Percentiles rank a stretch among this genome's conserved stretches.
Evolutionary conservation across 2,888 invertebrate species (phyloP).

Genomic region (Pseudeuparius sepicola): DNA sequence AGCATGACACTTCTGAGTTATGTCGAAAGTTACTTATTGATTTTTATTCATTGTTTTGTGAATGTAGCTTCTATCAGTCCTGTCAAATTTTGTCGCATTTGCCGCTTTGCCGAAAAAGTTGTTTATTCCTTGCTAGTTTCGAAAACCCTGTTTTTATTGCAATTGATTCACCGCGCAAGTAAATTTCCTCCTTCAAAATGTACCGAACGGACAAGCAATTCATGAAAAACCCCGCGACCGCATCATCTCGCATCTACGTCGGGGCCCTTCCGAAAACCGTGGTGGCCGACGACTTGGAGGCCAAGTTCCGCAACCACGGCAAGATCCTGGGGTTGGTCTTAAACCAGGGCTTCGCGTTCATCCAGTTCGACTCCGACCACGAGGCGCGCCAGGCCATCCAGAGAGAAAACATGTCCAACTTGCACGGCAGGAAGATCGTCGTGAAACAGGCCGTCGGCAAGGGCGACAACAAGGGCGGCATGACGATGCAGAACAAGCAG

Average conservation of each 20-base stretch:
- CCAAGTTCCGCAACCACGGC: slow-evolving; percentile 67
- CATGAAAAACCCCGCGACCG: slow-evolving; percentile 66
- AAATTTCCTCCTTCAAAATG: too few relatives aligned
- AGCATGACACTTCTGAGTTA: too few relatives aligned
- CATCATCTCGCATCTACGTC: slow-evolving; percentile 68
- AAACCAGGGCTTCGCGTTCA: slow-evolving; percentile 76
- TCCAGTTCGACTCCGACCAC: slow-evolving; percentile 69
- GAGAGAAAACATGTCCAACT: slow-evolving; percentile 57
- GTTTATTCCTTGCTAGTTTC: too few relatives aligned
- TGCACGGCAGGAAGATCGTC: slow-evolving; percentile 62
- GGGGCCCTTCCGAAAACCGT: slow-evolving; percentile 60
- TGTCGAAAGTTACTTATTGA: too few relatives aligned
- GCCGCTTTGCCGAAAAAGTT: too few relatives aligned
- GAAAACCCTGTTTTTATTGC: too few relatives aligned
- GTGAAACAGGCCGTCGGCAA: slow-evolving; percentile 50
- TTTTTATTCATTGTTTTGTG: too few relatives aligned
- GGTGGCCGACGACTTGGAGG: slow-evolving; percentile 54
- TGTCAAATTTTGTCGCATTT: too few relatives aligned
- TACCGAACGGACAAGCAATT: slow-evolving; percentile 39
- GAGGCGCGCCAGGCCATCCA: slow-evolving; percentile 67
- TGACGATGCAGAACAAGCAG: slow-evolving; percentile 9
- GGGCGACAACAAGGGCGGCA: slow-evolving; percentile 18
- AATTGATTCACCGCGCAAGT: too few relatives aligned
- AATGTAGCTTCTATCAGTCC: too few relatives aligned
- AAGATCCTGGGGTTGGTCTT: slow-evolving; percentile 58